These are phyloP conservation scores for Melanerpes aurifrons DNA, from an alignment of 2,113 vertebrate genomes.

Conservation along the genomic window DNA sequence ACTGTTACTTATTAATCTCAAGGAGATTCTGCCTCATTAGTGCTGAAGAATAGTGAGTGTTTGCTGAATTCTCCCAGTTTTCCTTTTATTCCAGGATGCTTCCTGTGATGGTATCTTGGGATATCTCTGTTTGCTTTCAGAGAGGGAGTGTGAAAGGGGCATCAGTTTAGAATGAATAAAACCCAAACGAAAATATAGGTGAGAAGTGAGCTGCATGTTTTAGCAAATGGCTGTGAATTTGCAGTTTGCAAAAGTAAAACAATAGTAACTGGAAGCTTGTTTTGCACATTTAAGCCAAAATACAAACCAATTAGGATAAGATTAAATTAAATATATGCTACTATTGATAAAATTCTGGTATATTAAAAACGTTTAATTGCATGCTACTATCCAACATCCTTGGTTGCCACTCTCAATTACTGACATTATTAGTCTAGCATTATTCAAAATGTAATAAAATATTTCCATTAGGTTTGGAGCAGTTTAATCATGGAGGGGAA, in stretches of 20 bases:
- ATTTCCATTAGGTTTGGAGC: constrained; percentile 45
- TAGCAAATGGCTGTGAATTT: background rate
- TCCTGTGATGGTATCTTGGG: background rate
- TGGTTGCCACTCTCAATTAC: constrained; percentile 11
- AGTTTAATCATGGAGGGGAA: constrained; percentile 14
- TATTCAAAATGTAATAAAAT: constrained; percentile 50
- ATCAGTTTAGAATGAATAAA: constrained; percentile 22
- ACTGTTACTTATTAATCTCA: background rate
- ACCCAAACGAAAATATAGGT: constrained; percentile 12
- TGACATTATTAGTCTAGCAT: constrained; percentile 35
- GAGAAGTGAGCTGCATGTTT: constrained; percentile 36
- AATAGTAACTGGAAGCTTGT: background rate
- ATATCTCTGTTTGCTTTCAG: constrained; percentile 24
- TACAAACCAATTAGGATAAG: background rate
- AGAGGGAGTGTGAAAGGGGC: background rate
- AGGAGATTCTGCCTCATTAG: background rate
- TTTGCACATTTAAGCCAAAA: constrained; percentile 18
- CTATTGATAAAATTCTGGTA: constrained; percentile 19
- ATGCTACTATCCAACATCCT: background rate
- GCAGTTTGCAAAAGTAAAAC: constrained; percentile 1
- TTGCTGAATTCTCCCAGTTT: background rate
- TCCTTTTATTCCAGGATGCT: constrained; percentile 15
- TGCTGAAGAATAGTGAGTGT: constrained; percentile 1
- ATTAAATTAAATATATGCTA: background rate
- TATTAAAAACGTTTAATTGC: constrained; percentile 7